Evolutionary conservation across 2,888 invertebrate genomes (phyloP), one percentile per base, ranked within the genome.

Genomic region (Ochropleura plecta): DNA sequence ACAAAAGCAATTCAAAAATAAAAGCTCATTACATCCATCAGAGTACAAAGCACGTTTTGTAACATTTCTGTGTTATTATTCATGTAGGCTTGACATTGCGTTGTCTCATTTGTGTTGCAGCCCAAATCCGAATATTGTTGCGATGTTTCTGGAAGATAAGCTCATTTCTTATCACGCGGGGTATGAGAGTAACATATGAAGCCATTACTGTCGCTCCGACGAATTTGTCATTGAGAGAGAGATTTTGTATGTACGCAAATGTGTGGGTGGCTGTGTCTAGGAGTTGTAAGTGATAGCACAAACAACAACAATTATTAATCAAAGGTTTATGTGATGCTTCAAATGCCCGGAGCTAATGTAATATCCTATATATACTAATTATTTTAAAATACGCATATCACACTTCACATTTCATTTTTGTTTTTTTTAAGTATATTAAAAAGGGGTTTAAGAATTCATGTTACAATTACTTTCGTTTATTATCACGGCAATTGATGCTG

Each of bases 101-200:
- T 64, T 60, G 67, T 82, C 81, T 89, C 89, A 89, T 90, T 89
- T 86, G 79, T 86, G 87, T 83, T 89, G 89, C 90, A 88, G 76
- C 88, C 83, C 83, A 83, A 81, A 85, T 76, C 81, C 62, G 80
- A 89, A 93, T 91, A 92, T 92, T 90, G 89, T 90, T 78, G 83
- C 87, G 89, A 93, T 93, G 91, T 92, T 88, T 92, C 90, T 90
- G 82, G 70, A 84, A 92, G 92, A 93, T 93, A 93, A 92, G 92
- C 92, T 89, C 92, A 93, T 93, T 90, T 92, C 92, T 93, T 93
- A 93, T 91, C 91, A 90, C 77, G 77, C 78, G 44, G 85, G 86
- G 88, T 83, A 85, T 78, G 89, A 88, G 87, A 77, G 82, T 88
- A 90, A 93, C 86, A 87, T 87, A 93, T 93, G 92, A 90, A 76